phyloP scores from a whole-genome alignment of 2,113 vertebrate genomes.

The Ramphastos sulfuratus region DNA sequence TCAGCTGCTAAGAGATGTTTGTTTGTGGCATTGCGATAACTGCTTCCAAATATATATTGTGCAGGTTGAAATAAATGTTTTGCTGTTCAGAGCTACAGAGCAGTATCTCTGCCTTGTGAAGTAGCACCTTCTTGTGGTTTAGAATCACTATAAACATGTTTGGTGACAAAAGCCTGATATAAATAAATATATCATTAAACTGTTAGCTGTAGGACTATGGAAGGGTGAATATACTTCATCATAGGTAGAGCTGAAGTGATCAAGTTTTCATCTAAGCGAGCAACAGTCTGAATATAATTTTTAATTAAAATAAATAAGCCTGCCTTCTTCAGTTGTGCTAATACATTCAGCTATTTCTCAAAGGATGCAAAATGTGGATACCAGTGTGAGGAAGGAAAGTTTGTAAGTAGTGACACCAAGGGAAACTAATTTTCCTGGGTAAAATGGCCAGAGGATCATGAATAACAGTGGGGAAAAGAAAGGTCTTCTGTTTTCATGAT shows the following conservation, averaged over 20 bases:
- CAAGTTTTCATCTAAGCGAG: not conserved
- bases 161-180: not conserved
- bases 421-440: not conserved
- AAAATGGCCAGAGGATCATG: not conserved
- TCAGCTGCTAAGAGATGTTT: not conserved
- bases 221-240: not conserved
- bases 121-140: not conserved
- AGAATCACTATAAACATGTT: not conserved
- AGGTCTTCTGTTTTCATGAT: not conserved
- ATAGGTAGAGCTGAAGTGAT: not conserved
- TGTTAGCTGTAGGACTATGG: not conserved
- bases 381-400: not conserved
- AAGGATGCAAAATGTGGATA: not conserved
- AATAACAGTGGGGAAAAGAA: not conserved
- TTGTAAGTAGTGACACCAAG: not conserved
- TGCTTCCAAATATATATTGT: not conserved
- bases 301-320: not conserved
- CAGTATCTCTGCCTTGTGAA: not conserved
- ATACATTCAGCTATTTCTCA: not conserved
- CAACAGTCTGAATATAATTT: not conserved
- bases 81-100: not conserved
- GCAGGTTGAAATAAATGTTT: not conserved
- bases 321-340: not conserved
- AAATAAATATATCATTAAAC: not conserved
- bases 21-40: not conserved